Base-by-base conservation (phyloP, 1,140 invertebrate genomes). In the Leguminivora glycinivorella region DNA sequence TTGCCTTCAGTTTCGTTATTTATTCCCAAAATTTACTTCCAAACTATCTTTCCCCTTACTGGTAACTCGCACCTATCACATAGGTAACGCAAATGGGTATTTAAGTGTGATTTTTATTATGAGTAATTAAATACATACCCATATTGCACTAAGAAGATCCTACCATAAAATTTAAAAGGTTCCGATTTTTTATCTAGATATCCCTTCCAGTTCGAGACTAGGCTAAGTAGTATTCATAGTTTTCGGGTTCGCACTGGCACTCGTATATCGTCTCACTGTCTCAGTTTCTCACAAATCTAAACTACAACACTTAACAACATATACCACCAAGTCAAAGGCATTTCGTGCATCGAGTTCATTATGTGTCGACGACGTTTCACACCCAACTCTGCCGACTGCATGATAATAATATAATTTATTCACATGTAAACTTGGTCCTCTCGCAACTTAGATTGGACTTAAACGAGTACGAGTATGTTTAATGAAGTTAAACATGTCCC, bases 331-430 rank as follows among this genome's bases (percentile, higher is more conserved):
- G 25, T 31, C 77, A 81, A 75, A 75, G 77, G 72, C 80, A 79
- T 84, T 79, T 78, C 56, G 71, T 70, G 78, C 77, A 75, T 76
- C 71, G 75, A 74, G 71, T 76, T 69, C 66, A 63, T 72, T 71
- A 63, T 63, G 60, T 75, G 70, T 56, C 75, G 71, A 69, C 78
- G 67, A 72, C 72, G 80, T 71, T 78, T 82, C 80, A 79, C 82
- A 79, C 79, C 73, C 73, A 79, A 78, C 77, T 80, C 84, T 84
- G 82, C 71, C 75, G 76, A 75, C 79, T 84, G 81, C 74, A 79
- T 85, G 86, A 86, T 91, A 83, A 86, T 87, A 91, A 91, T 91
- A 85, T 87, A 91, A 91, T 91, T 91, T 90, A 91, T 91, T 91
- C 85, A 91, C 85, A 85, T 83, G 83, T 83, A 87, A 87, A 88